These are phyloP conservation scores for Fratercula arctica DNA, from an alignment of 2,797 vertebrate genomes.

Conservation along the genomic window DNA sequence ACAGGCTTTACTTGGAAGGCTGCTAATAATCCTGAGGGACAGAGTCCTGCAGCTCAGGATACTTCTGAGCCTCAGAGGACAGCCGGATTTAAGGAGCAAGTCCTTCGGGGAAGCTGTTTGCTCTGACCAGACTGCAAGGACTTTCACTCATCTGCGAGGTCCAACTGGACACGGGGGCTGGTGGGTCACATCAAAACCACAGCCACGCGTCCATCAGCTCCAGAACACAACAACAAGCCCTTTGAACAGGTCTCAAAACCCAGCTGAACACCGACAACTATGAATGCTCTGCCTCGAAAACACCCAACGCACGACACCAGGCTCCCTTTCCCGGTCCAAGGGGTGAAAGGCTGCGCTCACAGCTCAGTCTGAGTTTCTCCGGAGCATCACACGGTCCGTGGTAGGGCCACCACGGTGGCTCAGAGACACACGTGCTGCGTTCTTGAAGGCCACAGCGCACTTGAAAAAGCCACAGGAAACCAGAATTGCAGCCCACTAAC, in stretches of 20 bases:
- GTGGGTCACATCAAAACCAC: neutral
- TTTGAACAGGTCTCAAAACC: neutral
- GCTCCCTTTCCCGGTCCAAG: neutral
- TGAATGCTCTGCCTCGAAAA: neutral
- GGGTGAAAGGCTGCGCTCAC: neutral
- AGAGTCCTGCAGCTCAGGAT: neutral
- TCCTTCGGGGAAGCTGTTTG: neutral
- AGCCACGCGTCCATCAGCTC: neutral
- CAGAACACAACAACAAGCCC: neutral
- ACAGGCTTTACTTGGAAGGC: neutral
- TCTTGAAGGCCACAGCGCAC: neutral
- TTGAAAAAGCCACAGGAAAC: neutral
- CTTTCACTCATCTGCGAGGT: neutral
- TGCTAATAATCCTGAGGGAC: neutral
- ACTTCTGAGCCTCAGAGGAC: neutral
- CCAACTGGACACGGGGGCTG: fast-evolving
- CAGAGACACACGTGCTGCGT: fast-evolving
- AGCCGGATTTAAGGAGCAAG: neutral
- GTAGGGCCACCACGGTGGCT: neutral
- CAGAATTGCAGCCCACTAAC: neutral
- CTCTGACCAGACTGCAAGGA: neutral
- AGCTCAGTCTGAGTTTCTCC: neutral
- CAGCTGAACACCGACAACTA: neutral
- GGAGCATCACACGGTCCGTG: neutral
- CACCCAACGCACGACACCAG: no score